Conservation (phyloP, 2,888 invertebrate species). For the Metopia argyrocephala region DNA sequence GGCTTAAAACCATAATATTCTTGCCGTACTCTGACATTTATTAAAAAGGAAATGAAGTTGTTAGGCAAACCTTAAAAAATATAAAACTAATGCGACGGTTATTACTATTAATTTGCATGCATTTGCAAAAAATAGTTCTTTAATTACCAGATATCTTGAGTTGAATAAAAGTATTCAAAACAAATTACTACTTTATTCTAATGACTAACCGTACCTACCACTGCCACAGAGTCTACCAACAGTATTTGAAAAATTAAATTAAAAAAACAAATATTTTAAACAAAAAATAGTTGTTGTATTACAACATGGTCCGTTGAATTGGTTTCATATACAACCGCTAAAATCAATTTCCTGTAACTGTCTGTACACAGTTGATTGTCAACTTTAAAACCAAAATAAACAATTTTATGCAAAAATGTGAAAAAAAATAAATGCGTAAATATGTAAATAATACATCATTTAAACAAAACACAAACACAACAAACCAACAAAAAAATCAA, state of each 20-base stretch:
- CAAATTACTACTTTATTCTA: slow-evolving; percentile 45
- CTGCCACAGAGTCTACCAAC: too few relatives aligned
- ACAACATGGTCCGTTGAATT: slow-evolving; percentile 38
- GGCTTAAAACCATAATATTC: too few relatives aligned
- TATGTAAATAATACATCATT: background rate
- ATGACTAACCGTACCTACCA: slow-evolving; percentile 39
- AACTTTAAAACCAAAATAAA: slow-evolving; percentile 52
- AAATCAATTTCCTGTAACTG: slow-evolving; percentile 63
- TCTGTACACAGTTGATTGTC: slow-evolving; percentile 54
- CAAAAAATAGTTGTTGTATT: background rate
- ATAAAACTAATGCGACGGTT: slow-evolving; percentile 11
- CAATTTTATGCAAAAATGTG: slow-evolving; percentile 50
- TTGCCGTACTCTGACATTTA: too few relatives aligned
- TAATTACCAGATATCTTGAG: slow-evolving; percentile 12
- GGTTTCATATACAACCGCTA: slow-evolving; percentile 50
- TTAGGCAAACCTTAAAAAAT: slow-evolving; percentile 51
- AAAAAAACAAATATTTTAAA: slow-evolving; percentile 30
- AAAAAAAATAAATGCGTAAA: background rate
- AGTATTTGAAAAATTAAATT: background rate
- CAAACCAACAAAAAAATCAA: slow-evolving; percentile 28
- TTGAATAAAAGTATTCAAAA: slow-evolving; percentile 5
- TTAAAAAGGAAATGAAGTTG: slow-evolving; percentile 60
- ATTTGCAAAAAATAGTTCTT: background rate
- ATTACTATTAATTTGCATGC: background rate
- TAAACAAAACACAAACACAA: background rate